Percentiles rank a stretch among this genome's conserved stretches.
Evolutionary conservation across 1,140 invertebrate species (phyloP).

Genomic region (Sesamia nonagrioides): DNA sequence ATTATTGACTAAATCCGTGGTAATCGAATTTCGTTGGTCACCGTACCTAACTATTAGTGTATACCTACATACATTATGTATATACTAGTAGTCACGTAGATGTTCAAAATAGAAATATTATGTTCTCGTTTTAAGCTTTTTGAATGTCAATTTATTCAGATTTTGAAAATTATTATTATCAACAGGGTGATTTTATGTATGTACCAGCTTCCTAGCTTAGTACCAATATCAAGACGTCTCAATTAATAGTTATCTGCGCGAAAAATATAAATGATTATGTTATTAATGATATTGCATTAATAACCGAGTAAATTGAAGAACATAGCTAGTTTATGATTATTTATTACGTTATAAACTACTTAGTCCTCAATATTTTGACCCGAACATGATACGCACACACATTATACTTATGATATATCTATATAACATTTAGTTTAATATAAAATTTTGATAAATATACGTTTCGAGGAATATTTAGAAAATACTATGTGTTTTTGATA

Average conservation of each 20-base stretch:
- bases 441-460: neutral
- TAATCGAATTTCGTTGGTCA: no score
- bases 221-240: no score
- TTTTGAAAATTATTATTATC: no score
- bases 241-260: neutral
- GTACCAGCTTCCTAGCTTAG: no score
- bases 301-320: constrained; percentile 31
- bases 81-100: no score
- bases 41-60: no score
- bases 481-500: neutral
- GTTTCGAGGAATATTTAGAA: neutral
- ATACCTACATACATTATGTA: no score
- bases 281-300: neutral
- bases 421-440: neutral
- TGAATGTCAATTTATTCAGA: no score
- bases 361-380: constrained; percentile 11
- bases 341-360: neutral
- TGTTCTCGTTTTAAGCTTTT: no score
- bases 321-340: neutral
- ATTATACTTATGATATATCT: neutral
- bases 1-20: no score
- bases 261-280: neutral
- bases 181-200: no score
- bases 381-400: neutral
- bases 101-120: no score